Base-by-base conservation (phyloP, 2,113 vertebrate genomes). In the Microtus pennsylvanicus region DNA sequence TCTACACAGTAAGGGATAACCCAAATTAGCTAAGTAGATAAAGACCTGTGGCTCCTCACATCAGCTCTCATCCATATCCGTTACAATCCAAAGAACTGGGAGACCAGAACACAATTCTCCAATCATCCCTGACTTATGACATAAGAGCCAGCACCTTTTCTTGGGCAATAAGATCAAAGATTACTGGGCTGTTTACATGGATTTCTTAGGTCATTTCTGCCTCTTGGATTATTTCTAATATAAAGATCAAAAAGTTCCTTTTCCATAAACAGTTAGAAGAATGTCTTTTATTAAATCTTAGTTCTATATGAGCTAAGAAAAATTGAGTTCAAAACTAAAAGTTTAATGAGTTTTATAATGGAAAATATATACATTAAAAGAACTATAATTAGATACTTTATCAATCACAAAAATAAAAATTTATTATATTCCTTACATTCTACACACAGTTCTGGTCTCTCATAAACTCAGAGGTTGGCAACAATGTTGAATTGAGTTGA, bases 231-330 rank as follows among this genome's bases (percentile, higher is more conserved):
- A 90, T 63, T 69, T 94, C 13, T 93, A 95, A 83, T 90, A 94
- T 81, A 90, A 92, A 96, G 93, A 93, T 95, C 75, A 94, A 94
- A 97, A 93, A 11, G 95, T 70, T 61, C n/a, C 22, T 94, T 33
- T 24, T 87, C 65, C 50, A 83, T 93, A 78, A 90, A 92, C 69
- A 82, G 21, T 63, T 92, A 63, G 42, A 87, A 83, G 81, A 92
- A 80, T 95, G 13, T 69, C 3, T 88, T 96, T 96, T 96, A 97
- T 92, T 97, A 97, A 96, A 97, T 96, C 95, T n/a, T 47, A 92
- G 50, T 86, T 61, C 17, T 92, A 16, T 22, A 9, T 89, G 69
- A 96, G 33, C 52, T 93, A 89, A 87, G 81, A 96, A 89, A 65
- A 69, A 2, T 76, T 87, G 28, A 93, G 78, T 85, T 92, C 38